Evolutionary conservation across 2,113 vertebrate species (phyloP).

Genomic region (Corydoras sp.): DNA sequence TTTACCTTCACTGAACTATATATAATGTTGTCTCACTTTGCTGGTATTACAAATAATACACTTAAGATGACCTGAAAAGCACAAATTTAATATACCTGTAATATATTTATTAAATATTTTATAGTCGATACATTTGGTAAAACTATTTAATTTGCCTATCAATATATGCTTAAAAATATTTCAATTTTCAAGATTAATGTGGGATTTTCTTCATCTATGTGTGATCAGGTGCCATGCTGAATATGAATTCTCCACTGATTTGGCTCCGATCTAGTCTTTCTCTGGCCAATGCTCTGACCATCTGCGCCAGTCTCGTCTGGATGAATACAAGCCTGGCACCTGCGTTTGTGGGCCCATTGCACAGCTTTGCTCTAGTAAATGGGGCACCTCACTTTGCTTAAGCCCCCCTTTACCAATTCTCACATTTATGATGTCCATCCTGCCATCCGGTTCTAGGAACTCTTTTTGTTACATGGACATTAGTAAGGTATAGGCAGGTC

Average conservation of each 20-base stretch:
- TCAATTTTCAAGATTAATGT: too few species aligned
- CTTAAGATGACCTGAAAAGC: too few species aligned
- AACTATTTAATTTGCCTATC: too few species aligned
- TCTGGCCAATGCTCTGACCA: constrained; percentile 28
- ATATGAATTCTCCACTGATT: constrained; percentile 17
- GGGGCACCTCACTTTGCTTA: constrained; percentile 25
- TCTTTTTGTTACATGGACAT: too few species aligned
- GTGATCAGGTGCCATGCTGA: constrained; percentile 6
- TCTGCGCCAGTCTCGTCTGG: constrained; percentile 49
- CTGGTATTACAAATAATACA: too few species aligned
- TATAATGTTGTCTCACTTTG: too few species aligned
- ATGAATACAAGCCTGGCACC: constrained; percentile 58
- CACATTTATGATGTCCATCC: constrained; percentile 1
- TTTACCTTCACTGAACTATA: too few species aligned
- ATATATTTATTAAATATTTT: too few species aligned
- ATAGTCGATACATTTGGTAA: too few species aligned
- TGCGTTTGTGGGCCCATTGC: constrained; percentile 52
- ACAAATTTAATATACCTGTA: too few species aligned
- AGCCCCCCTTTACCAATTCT: not conserved
- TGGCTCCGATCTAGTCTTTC: constrained; percentile 23
- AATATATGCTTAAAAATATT: too few species aligned
- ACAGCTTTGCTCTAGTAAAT: constrained; percentile 48
- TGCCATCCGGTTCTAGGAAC: constrained; percentile 3
- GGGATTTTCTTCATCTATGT: not conserved
- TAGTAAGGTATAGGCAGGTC: too few species aligned